Percentiles rank a stretch among this genome's conserved stretches.
phyloP scores from a whole-genome alignment of 2,113 vertebrate genomes.

The Carettochelys insculpta region DNA sequence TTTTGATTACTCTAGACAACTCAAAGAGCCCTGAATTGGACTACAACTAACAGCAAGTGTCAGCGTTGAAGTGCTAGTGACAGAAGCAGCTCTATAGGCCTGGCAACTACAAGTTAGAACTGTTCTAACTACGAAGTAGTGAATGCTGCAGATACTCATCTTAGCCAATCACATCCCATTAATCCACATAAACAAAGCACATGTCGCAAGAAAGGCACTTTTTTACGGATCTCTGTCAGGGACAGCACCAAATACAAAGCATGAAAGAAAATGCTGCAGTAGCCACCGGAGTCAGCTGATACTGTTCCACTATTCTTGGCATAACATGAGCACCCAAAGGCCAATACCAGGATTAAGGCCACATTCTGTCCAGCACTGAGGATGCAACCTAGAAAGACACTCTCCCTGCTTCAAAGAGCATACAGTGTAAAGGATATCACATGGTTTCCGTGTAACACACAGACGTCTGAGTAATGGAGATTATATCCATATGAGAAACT shows the following conservation, averaged over 20 bases:
- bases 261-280: not conserved
- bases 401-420: not conserved
- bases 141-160: not conserved
- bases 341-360: not conserved
- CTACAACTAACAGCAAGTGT: not conserved
- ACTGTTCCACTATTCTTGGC: not conserved
- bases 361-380: rapidly evolving
- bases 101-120: not conserved
- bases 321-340: not conserved
- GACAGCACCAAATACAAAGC: not conserved
- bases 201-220: not conserved
- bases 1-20: not conserved
- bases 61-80: not conserved
- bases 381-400: rapidly evolving
- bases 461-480: not conserved
- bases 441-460: not conserved
- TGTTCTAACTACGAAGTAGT: not conserved
- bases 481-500: not conserved
- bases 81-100: not conserved
- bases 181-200: not conserved
- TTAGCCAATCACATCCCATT: not conserved
- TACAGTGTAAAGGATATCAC: not conserved
- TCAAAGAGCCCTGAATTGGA: not conserved
- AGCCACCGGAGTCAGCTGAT: not conserved
- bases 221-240: rapidly evolving